Percentiles rank a stretch among this genome's conserved stretches.
Evolutionary conservation across 2,113 vertebrate genomes (phyloP).

Genomic region (Polyodon spathula): DNA sequence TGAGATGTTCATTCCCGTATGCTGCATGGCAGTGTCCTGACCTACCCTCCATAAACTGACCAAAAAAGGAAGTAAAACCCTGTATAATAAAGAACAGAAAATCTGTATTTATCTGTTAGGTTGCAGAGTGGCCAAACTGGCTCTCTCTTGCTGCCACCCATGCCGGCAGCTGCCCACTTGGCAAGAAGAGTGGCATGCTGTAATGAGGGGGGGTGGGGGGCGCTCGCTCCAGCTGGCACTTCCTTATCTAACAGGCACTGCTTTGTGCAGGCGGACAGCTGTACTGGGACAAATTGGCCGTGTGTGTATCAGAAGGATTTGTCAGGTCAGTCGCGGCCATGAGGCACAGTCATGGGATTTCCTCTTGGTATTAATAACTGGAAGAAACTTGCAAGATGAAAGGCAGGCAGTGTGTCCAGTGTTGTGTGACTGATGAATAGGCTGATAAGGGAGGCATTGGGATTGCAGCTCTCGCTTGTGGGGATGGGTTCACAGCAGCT

Average conservation of each 20-base stretch:
- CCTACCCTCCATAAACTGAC: conserved; percentile 1
- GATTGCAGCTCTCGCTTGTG: conserved; percentile 6
- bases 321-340: conserved; percentile 63
- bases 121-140: conserved; percentile 8
- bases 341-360: conserved; percentile 61
- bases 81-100: conserved; percentile 7
- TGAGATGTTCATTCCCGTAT: conserved; percentile 13
- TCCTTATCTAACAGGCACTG: conserved; percentile 71
- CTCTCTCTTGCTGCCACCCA: conserved; percentile 44
- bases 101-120: conserved; percentile 1
- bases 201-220: conserved; percentile 56
- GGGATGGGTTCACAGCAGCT: not conserved
- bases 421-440: conserved; percentile 10
- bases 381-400: conserved; percentile 27
- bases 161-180: conserved; percentile 73
- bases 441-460: conserved; percentile 5
- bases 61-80: conserved; percentile 6
- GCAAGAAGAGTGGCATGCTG: conserved; percentile 61
- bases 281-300: conserved; percentile 59
- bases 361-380: conserved; percentile 61
- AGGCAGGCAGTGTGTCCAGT: conserved; percentile 11
- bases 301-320: conserved; percentile 64
- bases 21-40: not conserved
- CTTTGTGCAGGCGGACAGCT: conserved; percentile 81
- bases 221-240: conserved; percentile 76